Conservation (phyloP, 2,888 invertebrate species). For the Cataglyphis rosenhaueri region DNA sequence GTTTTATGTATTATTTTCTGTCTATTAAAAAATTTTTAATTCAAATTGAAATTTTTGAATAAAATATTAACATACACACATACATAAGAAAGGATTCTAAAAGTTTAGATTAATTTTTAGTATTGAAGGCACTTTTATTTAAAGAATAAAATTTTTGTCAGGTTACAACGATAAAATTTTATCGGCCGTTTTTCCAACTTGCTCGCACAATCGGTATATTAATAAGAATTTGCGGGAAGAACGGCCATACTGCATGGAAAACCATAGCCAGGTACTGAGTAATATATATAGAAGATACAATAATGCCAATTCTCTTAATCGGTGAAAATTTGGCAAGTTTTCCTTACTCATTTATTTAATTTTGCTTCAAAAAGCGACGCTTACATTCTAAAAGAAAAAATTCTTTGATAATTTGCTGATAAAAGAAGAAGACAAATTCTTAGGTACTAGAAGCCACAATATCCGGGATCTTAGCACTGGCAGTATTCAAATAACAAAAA, state of each 20-base stretch:
- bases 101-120: constrained; percentile 52
- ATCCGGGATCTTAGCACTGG: constrained; percentile 64
- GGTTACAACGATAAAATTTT: constrained; percentile 78
- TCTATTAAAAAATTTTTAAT: not conserved
- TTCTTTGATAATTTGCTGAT: constrained; percentile 39
- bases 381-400: constrained; percentile 58
- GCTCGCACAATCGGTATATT: constrained; percentile 34
- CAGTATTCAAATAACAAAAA: constrained; percentile 67
- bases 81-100: not conserved
- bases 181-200: constrained; percentile 68
- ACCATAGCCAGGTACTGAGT: constrained; percentile 75
- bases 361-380: constrained; percentile 25
- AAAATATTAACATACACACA: not conserved
- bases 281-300: constrained; percentile 58
- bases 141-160: constrained; percentile 77
- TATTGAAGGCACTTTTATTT: constrained; percentile 83
- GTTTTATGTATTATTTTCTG: not conserved
- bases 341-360: constrained; percentile 41
- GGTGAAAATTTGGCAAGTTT: constrained; percentile 59
- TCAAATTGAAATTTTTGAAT: constrained; percentile 5
- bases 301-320: constrained; percentile 57
- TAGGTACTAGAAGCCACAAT: constrained; percentile 52
- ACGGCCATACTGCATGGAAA: constrained; percentile 69
- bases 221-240: constrained; percentile 58
- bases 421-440: constrained; percentile 55